A percentile compares a stretch with the other conserved stretches of the same genome.
phyloP scores from a whole-genome alignment of 2,797 vertebrate species.

The Spondyliosoma cantharus region DNA sequence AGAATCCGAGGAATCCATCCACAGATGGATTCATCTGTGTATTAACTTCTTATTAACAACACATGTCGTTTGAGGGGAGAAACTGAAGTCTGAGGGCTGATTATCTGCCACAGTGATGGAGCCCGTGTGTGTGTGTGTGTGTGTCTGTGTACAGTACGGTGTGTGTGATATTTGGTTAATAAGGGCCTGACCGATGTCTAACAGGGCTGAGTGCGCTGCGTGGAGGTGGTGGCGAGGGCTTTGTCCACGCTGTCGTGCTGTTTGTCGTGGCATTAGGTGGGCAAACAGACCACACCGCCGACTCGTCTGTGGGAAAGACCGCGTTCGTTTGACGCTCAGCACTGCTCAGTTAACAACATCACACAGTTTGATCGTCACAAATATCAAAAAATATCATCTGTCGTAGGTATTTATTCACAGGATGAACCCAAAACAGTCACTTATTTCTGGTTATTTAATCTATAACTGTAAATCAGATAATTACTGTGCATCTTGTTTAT shows the following conservation, averaged over 20 bases:
- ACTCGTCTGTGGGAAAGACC: neutral
- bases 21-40: constrained; percentile 64
- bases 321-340: neutral
- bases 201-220: constrained; percentile 23
- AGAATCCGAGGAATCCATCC: constrained; percentile 61
- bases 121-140: constrained; percentile 5
- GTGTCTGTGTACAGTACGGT: neutral
- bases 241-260: constrained; percentile 29
- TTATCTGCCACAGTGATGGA: constrained; percentile 33
- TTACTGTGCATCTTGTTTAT: no score
- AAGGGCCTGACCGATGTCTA: neutral
- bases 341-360: no score
- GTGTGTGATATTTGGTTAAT: constrained; percentile 36
- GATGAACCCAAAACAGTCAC: neutral
- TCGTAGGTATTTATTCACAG: neutral
- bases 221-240: constrained; percentile 33
- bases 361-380: no score
- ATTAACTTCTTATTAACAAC: constrained; percentile 76
- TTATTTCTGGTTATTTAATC: neutral
- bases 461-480: neutral
- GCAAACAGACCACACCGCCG: constrained; percentile 40
- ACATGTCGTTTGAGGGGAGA: constrained; percentile 59
- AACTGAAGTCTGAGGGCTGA: constrained; percentile 1
- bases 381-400: no score
- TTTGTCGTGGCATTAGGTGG: constrained; percentile 55